phyloP scores from a whole-genome alignment of 1,140 invertebrate species.

The Phortica variegata region DNA sequence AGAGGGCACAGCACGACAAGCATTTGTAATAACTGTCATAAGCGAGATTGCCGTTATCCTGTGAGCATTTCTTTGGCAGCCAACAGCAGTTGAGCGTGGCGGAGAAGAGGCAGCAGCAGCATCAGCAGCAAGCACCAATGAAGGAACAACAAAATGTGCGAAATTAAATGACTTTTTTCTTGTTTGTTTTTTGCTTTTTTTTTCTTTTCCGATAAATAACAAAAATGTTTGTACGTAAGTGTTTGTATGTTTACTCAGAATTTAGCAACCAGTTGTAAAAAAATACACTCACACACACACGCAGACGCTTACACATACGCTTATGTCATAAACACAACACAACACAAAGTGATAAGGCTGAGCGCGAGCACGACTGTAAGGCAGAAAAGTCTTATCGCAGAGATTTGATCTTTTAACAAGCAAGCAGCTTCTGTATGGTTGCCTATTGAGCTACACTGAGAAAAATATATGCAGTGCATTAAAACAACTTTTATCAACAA shows the following conservation, averaged over 20 bases:
- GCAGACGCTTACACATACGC: neutral
- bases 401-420: conserved; percentile 32
- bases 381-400: conserved; percentile 25
- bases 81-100: no score
- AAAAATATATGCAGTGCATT: no score
- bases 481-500: no score
- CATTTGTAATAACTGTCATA: conserved; percentile 52
- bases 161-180: conserved; percentile 41
- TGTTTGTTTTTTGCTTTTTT: neutral
- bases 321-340: neutral
- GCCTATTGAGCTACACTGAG: no score
- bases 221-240: neutral
- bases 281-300: conserved; percentile 6
- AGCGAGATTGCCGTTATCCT: conserved; percentile 46
- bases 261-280: conserved; percentile 31
- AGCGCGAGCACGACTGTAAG: conserved; percentile 35
- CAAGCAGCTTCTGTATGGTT: neutral
- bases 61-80: no score
- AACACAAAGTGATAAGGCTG: conserved; percentile 20
- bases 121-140: no score
- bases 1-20: conserved; percentile 31
- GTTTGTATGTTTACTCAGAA: conserved; percentile 10
- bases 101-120: no score
- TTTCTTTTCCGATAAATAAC: neutral
- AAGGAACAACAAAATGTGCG: conserved; percentile 21